A percentile compares a stretch with the other conserved stretches of the same genome.
phyloP scores from a whole-genome alignment of 2,888 invertebrate species.

The Tachina grossa region DNA sequence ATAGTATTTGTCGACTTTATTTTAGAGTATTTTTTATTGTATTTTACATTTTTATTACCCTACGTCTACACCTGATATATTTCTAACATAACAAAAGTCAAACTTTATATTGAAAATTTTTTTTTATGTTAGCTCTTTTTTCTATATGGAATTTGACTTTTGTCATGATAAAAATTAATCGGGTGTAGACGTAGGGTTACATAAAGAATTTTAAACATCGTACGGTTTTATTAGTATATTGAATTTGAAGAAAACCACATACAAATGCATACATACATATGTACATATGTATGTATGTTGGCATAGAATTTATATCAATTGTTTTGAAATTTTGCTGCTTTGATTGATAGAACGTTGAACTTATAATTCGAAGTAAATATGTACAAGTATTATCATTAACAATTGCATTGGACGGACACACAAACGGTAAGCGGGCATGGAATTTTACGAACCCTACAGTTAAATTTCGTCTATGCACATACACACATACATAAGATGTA shows the following conservation, averaged over 20 bases:
- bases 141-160: no score
- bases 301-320: constrained; percentile 16
- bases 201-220: not conserved
- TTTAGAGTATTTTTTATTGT: no score
- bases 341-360: constrained; percentile 56
- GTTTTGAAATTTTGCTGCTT: constrained; percentile 45
- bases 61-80: no score
- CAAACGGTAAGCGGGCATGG: not conserved
- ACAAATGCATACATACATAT: not conserved
- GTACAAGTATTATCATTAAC: constrained; percentile 13
- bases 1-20: no score
- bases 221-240: not conserved
- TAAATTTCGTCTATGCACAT: not conserved
- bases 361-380: constrained; percentile 39
- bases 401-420: not conserved
- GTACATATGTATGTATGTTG: not conserved
- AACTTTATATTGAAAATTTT: no score
- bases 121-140: no score
- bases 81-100: no score
- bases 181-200: no score
- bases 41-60: no score
- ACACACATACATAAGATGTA: not conserved
- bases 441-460: constrained; percentile 21
- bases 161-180: no score
- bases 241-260: constrained; percentile 1